phyloP scores from a whole-genome alignment of 1,140 invertebrate species.

The Hermetia illucens region DNA sequence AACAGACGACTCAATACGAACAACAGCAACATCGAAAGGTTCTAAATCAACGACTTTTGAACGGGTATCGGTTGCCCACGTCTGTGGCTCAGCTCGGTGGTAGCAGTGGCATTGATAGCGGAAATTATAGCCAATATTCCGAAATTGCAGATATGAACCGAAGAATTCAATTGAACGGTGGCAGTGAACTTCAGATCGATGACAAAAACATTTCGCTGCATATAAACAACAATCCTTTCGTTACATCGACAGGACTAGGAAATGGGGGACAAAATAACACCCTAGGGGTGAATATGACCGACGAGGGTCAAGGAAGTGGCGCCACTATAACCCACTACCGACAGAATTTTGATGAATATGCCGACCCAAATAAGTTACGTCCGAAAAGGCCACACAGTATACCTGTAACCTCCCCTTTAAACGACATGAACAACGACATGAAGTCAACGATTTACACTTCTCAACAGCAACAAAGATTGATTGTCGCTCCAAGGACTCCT shows the following conservation, averaged over 20 bases:
- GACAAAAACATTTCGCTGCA: slow-evolving; percentile 8
- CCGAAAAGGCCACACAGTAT: slow-evolving; percentile 25
- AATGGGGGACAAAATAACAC: not conserved
- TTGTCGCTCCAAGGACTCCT: not conserved
- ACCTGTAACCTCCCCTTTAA: slow-evolving; percentile 12
- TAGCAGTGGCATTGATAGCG: not conserved
- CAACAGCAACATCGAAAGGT: not conserved
- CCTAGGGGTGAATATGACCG: not conserved
- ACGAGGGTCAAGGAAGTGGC: too few relatives aligned
- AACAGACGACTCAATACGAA: not conserved
- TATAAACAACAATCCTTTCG: slow-evolving; percentile 8
- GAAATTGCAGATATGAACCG: slow-evolving; percentile 4
- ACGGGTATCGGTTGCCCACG: slow-evolving; percentile 3
- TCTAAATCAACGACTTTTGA: not conserved
- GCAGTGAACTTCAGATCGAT: slow-evolving; percentile 8
- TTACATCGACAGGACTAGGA: not conserved
- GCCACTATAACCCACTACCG: not conserved
- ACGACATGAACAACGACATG: slow-evolving; percentile 1
- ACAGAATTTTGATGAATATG: not conserved
- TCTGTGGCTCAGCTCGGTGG: too few relatives aligned
- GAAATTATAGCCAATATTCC: not conserved
- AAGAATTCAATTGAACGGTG: slow-evolving; percentile 6
- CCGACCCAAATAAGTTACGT: slow-evolving; percentile 8
- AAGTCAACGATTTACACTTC: not conserved
- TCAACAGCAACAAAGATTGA: slow-evolving; percentile 2